Percentiles rank a stretch among this genome's conserved stretches.
phyloP scores from a whole-genome alignment of 64 coral and sea anemone genomes.

The Porites lutea region DNA sequence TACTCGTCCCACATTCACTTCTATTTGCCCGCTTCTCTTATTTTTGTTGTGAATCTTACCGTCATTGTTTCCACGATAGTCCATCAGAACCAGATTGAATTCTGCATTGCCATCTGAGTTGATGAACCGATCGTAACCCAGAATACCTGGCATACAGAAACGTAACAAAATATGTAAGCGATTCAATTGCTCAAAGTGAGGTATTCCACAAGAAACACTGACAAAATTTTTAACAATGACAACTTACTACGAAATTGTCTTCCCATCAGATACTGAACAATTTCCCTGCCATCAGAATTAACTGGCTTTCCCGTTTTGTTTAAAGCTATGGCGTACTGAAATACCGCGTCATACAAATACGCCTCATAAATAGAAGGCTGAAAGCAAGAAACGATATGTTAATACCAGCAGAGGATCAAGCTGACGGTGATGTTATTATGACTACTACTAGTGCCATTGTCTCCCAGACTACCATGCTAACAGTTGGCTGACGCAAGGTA shows the following conservation, averaged over 20 bases:
- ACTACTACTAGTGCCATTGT: too few relatives aligned
- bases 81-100: conserved; percentile 75
- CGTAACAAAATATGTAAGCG: neutral
- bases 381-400: neutral
- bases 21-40: too few relatives aligned
- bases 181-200: too few relatives aligned
- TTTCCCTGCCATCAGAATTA: conserved; percentile 38
- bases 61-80: conserved; percentile 49
- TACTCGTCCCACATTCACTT: too few relatives aligned
- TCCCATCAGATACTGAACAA: conserved; percentile 26
- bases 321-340: conserved; percentile 54
- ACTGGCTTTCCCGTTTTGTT: conserved; percentile 26
- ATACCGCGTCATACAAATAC: conserved; percentile 82
- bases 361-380: conserved; percentile 77
- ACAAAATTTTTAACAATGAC: too few relatives aligned
- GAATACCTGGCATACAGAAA: conserved; percentile 51
- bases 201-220: too few relatives aligned
- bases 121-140: conserved; percentile 79
- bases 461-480: too few relatives aligned
- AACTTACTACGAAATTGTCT: conserved; percentile 57
- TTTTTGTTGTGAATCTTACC: conserved; percentile 5
- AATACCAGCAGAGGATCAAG: neutral
- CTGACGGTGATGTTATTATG: too few relatives aligned
- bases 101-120: conserved; percentile 73
- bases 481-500: too few relatives aligned